Conservation (phyloP, 2,888 invertebrate species). For the Cheilosia urbana region DNA sequence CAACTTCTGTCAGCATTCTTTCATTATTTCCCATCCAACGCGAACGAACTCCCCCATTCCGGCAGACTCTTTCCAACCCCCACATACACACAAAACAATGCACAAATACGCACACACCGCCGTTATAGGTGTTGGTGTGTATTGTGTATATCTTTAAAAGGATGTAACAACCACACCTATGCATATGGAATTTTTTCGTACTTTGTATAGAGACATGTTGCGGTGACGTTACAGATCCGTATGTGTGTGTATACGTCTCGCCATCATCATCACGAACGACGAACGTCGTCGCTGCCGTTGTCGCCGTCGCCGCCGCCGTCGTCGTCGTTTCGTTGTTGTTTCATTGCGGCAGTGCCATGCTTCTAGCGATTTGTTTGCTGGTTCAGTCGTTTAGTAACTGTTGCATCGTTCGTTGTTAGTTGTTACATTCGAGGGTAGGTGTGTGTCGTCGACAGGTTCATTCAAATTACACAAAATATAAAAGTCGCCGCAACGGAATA, state of each 20-base stretch:
- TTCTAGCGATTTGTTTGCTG: constrained; percentile 71
- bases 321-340: constrained; percentile 51
- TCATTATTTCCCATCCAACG: background rate
- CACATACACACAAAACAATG: background rate
- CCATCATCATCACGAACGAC: constrained; percentile 40
- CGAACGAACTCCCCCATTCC: background rate
- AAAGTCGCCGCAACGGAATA: no score
- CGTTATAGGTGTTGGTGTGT: constrained; percentile 9
- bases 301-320: constrained; percentile 26
- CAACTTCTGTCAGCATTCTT: background rate
- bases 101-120: background rate
- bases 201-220: constrained; percentile 68
- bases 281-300: constrained; percentile 21
- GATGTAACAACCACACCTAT: background rate
- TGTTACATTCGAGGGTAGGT: constrained; percentile 65
- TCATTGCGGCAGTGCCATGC: constrained; percentile 63
- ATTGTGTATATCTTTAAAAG: background rate
- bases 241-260: constrained; percentile 49
- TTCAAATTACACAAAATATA: constrained; percentile 5
- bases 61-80: background rate
- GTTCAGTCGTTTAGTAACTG: constrained; percentile 83
- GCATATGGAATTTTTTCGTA: constrained; percentile 16
- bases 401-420: constrained; percentile 83
- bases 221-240: constrained; percentile 61
- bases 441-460: constrained; percentile 64